Base-by-base conservation (phyloP, 30 jellyfish, hydroid and myxozoan species). In the Pelagia noctiluca region DNA sequence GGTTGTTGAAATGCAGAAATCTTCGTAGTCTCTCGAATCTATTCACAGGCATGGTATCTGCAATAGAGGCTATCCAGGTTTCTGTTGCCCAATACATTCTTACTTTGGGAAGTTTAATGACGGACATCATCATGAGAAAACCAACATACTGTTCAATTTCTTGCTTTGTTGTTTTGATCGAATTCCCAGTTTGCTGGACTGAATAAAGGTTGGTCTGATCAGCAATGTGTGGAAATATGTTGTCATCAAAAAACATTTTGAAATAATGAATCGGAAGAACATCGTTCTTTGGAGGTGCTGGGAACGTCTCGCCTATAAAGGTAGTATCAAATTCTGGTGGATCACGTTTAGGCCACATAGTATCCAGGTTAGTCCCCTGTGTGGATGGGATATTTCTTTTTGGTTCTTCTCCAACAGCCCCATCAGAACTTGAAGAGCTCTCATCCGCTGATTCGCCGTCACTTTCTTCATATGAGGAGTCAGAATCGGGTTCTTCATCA, bases 121-220 rank as follows among this genome's bases (percentile, higher is more conserved):
- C 61, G 7, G 77, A 46, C 74, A 53, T 68, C 36, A 47, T 4
- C 29, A 81, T 42, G 47, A 37, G 62, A n/a, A 81, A 64, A 7
- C 76, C 91, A 81, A 81, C 25, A 75, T n/a, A 81, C 46, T 49
- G 66, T 63, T 81, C 91, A 53, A 81, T 81, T 48, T 81, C 91
- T 19, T 49, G 54, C 84, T 63, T 50, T 11, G 19, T 35, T 52
- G 76, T 37, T 23, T 67, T 32, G 11, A 64, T 18, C 22, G 79
- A 81, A 19, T 21, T 35, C 28, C 91, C 88, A 21, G 91, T 63
- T 47, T 81, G 62, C 36, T 81, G 87, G 12, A 47, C 85, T 23
- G 77, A 65, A 70, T 81, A 81, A 10, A 81, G 33, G 0, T 81
- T 81, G 12, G 91, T 35, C 28, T 81, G 91, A 13, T 81, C 76